A percentile compares a stretch with the other conserved stretches of the same genome.
Evolutionary conservation across 2,797 vertebrate species (phyloP).

Genomic region (Loriculus beryllinus): DNA sequence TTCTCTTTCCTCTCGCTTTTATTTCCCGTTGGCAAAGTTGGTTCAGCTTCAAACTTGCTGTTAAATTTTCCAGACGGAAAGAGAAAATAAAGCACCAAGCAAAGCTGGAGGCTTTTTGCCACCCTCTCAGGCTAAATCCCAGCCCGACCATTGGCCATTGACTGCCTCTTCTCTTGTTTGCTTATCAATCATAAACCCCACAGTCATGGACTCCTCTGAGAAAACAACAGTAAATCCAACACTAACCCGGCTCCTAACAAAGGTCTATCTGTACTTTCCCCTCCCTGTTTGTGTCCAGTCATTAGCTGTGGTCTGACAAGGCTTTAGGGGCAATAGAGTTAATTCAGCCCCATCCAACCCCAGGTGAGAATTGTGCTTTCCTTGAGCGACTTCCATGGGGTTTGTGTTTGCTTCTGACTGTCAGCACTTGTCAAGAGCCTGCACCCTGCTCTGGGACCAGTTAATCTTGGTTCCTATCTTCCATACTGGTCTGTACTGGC

Average conservation of each 20-base stretch:
- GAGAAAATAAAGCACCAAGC: neutral
- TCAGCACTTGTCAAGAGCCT: neutral
- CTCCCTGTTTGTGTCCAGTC: neutral
- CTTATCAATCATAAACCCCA: neutral
- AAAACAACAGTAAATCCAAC: neutral
- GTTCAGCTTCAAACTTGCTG: neutral
- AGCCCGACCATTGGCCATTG: neutral
- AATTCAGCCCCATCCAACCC: neutral
- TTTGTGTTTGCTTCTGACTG: neutral
- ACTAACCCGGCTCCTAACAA: neutral
- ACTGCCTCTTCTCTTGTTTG: neutral
- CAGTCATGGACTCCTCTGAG: neutral
- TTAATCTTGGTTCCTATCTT: neutral
- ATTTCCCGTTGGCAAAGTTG: slow-evolving; percentile 3
- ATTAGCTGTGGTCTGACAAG: neutral
- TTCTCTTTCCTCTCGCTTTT: neutral
- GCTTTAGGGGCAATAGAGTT: neutral
- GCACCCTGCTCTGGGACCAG: accelerated
- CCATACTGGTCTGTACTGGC: neutral
- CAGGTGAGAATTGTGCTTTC: neutral
- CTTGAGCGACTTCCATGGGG: neutral
- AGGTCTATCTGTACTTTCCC: neutral
- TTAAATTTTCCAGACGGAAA: slow-evolving; percentile 16
- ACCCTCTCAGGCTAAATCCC: neutral
- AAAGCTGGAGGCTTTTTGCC: neutral